Conservation (phyloP, 2,888 invertebrate genomes). For the Oasisia sp. region DNA sequence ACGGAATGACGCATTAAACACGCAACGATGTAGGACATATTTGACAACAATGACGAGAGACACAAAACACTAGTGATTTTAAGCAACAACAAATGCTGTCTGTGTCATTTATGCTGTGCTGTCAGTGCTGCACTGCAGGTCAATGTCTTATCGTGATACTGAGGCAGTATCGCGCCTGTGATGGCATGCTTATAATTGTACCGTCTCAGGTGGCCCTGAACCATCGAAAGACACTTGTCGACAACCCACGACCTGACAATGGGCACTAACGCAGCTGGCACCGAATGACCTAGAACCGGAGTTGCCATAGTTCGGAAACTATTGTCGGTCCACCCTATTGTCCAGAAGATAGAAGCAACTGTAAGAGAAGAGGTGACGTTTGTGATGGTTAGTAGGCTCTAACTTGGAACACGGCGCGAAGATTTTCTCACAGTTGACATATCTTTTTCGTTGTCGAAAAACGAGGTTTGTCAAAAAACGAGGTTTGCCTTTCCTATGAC, state of each 20-base stretch:
- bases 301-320: neutral
- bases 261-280: neutral
- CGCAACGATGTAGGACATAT: neutral
- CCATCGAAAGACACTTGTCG: neutral
- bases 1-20: neutral
- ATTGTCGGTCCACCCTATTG: too few species aligned
- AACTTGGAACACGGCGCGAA: neutral
- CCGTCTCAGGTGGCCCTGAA: neutral
- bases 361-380: neutral
- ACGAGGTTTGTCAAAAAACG: too few species aligned
- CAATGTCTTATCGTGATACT: neutral
- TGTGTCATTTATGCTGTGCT: neutral
- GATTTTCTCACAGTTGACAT: too few species aligned
- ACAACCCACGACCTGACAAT: neutral
- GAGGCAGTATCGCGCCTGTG: neutral
- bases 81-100: neutral
- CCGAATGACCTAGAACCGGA: neutral
- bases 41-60: neutral
- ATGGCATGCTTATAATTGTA: neutral
- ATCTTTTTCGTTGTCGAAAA: too few species aligned
- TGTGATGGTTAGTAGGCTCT: neutral
- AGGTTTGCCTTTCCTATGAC: too few species aligned
- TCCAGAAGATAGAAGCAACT: neutral
- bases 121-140: neutral
- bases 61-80: neutral